Evolutionary conservation across 2,113 vertebrate species (phyloP).

Genomic region (Lophius piscatorius): DNA sequence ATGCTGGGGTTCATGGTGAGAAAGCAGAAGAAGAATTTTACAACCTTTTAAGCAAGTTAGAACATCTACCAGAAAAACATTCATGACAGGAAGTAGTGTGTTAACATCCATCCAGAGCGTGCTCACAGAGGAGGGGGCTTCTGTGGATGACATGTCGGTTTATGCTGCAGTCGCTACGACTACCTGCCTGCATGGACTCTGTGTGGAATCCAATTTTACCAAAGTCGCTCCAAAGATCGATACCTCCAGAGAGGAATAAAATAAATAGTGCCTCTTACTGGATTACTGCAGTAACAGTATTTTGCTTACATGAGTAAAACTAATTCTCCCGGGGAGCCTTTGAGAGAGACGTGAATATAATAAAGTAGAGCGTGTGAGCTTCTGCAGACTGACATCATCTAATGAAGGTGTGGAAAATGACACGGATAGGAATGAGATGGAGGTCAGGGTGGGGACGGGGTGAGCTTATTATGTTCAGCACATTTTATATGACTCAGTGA

Average conservation of each 20-base stretch:
- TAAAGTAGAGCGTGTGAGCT: constrained; percentile 11
- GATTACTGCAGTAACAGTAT: constrained; percentile 38
- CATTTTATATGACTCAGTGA: constrained; percentile 32
- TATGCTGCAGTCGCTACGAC: constrained; percentile 21
- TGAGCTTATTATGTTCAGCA: constrained; percentile 12
- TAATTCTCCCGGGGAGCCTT: constrained; percentile 19
- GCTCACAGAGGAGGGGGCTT: constrained; percentile 8
- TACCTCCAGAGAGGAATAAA: constrained; percentile 35
- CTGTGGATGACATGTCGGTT: constrained; percentile 26
- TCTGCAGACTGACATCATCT: neutral
- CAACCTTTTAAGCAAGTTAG: neutral
- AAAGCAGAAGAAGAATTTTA: too few species aligned
- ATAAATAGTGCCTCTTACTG: constrained; percentile 21
- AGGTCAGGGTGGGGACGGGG: constrained; percentile 1
- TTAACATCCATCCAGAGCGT: constrained; percentile 16
- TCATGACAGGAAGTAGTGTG: neutral
- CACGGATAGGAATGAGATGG: constrained; percentile 8
- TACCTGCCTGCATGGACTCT: constrained; percentile 38
- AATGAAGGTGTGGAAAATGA: constrained; percentile 35
- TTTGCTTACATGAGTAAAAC: constrained; percentile 56
- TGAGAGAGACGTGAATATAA: constrained; percentile 31
- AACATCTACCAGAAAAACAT: constrained; percentile 9
- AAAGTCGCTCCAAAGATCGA: constrained; percentile 51
- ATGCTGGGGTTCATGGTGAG: too few species aligned
- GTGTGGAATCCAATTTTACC: constrained; percentile 36